Conservation (phyloP, 2,113 vertebrate species). For the Eurystomus gularis region DNA sequence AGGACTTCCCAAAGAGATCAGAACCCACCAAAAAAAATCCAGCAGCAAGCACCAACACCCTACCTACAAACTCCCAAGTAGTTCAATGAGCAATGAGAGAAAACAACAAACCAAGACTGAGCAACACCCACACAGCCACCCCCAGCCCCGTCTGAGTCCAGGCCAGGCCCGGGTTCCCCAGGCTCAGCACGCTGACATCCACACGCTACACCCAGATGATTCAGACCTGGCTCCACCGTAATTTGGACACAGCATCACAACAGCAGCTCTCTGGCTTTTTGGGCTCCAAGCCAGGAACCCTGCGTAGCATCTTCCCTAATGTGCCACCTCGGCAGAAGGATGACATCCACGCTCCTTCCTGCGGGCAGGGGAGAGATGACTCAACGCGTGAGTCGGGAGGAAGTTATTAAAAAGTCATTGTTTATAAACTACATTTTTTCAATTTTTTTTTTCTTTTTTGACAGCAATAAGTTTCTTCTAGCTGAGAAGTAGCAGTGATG, state of each 20-base stretch:
- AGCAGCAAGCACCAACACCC: not conserved
- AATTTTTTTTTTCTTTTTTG: not conserved
- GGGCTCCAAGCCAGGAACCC: not conserved
- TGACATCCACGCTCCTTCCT: not conserved
- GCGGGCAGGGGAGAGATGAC: not conserved
- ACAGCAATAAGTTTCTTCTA: not conserved
- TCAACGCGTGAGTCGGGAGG: not conserved
- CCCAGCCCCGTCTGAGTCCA: not conserved
- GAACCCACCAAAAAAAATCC: not conserved
- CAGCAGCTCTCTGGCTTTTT: not conserved
- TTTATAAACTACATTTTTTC: not conserved
- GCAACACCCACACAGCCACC: not conserved
- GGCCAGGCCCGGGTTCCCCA: not conserved
- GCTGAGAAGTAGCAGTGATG: not conserved
- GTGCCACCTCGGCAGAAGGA: not conserved
- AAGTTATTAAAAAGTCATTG: slow-evolving; percentile 17
- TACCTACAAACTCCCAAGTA: not conserved
- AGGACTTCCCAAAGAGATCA: not conserved
- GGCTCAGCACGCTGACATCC: not conserved
- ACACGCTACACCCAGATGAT: not conserved
- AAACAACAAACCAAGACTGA: not conserved
- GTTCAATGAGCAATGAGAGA: not conserved
- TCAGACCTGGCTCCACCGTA: not conserved
- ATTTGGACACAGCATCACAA: not conserved
- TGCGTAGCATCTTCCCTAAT: not conserved